Evolutionary conservation across 2,888 invertebrate species (phyloP).

Genomic region (Drosophila dives): DNA sequence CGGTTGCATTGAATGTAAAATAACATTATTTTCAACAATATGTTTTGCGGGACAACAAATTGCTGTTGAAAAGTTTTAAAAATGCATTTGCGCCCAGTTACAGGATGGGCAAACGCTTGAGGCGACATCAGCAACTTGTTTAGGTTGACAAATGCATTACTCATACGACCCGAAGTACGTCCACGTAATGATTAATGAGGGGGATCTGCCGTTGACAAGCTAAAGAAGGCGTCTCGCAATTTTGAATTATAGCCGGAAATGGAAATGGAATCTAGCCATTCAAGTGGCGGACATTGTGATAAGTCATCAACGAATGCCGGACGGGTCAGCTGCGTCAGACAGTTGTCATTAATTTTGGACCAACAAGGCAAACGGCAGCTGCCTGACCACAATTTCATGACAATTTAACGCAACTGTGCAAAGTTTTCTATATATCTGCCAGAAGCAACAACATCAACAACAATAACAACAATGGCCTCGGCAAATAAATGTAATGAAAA

Average conservation of each 20-base stretch:
- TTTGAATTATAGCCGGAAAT: conserved; percentile 75
- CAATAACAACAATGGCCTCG: conserved; percentile 30
- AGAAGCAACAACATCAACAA: conserved; percentile 33
- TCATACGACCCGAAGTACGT: conserved; percentile 59
- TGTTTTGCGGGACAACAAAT: conserved; percentile 68
- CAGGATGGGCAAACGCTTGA: conserved; percentile 37
- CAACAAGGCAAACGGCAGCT: conserved; percentile 44
- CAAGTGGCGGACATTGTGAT: conserved; percentile 65
- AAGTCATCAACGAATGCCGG: conserved; percentile 71
- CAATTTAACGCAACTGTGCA: conserved; percentile 74
- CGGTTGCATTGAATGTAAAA: too few relatives aligned
- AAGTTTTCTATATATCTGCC: conserved; percentile 44
- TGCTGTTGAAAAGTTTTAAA: conserved; percentile 67
- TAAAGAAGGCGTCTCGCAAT: conserved; percentile 59
- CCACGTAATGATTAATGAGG: conserved; percentile 63
- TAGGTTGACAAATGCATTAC: conserved; percentile 63
- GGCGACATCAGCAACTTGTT: conserved; percentile 5
- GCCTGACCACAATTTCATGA: conserved; percentile 69
- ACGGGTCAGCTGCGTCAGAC: conserved; percentile 73
- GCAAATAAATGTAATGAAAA: conserved; percentile 60
- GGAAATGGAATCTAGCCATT: conserved; percentile 50
- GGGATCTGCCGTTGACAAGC: conserved; percentile 64
- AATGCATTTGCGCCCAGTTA: conserved; percentile 64
- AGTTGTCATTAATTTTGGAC: conserved; percentile 78
- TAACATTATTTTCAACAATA: too few relatives aligned